A percentile compares a stretch with the other conserved stretches of the same genome.
Conservation (phyloP, 2,888 invertebrate genomes). For the Diabrotica balteata region DNA sequence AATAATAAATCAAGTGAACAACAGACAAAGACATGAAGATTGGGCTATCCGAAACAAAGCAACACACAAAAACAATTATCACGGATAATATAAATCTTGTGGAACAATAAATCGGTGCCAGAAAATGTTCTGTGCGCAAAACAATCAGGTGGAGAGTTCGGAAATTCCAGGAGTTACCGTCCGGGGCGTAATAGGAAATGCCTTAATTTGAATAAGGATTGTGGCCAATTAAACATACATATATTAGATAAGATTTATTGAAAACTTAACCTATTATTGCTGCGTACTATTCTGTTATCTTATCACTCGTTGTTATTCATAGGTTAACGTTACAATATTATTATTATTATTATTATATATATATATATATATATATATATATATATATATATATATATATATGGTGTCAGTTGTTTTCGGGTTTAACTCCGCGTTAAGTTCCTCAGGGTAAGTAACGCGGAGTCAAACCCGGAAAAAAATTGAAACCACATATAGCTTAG, state of each 20-base stretch:
- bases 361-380: no score
- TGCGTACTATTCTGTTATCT: no score
- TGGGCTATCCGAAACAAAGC: conserved; percentile 34
- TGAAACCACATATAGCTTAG: no score
- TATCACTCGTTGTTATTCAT: no score
- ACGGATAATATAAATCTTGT: conserved; percentile 45
- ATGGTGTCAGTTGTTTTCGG: no score
- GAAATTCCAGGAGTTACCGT: conserved; percentile 28
- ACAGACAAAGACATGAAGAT: conserved; percentile 25
- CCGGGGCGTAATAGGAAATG: conserved; percentile 19
- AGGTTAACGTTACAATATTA: no score
- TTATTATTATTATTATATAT: no score
- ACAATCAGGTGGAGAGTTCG: conserved; percentile 35
- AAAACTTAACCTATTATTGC: no score
- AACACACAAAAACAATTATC: conserved; percentile 45
- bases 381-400: no score
- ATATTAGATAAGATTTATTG: conserved; percentile 1
- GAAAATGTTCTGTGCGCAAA: conserved; percentile 36
- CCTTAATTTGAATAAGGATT: conserved; percentile 33
- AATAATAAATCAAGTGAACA: conserved; percentile 20
- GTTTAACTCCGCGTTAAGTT: no score
- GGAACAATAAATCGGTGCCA: conserved; percentile 42
- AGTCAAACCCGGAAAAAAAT: no score
- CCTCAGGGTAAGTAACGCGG: no score
- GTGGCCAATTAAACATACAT: conserved; percentile 33